Base-by-base conservation (phyloP, 2,113 vertebrate species). In the Phrynosoma blainvillii region DNA sequence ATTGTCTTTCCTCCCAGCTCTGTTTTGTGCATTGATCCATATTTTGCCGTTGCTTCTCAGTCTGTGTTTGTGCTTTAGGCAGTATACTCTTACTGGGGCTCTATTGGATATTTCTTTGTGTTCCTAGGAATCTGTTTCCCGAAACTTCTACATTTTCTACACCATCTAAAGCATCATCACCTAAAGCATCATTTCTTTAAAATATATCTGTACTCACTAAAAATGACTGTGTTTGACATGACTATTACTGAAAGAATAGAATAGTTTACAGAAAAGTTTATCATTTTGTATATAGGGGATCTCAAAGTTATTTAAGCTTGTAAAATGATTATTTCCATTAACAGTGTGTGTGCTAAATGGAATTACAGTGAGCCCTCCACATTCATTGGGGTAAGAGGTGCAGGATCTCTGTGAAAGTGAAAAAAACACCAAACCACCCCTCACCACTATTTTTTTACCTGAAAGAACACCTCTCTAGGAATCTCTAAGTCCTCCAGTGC, bases 1-100 rank as follows among this genome's bases (percentile, higher is more conserved):
- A 85, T 62, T 40, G 42, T 6, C 36, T 23, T 73, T 36, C 47
- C 9, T 71, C 66, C 25, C 5, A 80, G 85, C 30, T 84, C 6
- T 70, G 42, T 36, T 36, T 47, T 56, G 21, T 79, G 11, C 32
- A 80, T 86, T 80, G 77, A 87, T 71, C 42, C n/a, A 87, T 32
- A 70, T 59, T 20, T 87, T 82, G 32, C 27, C 32, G 59, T 16
- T 77, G 10, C 54, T 73, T 6, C 18, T 56, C 66, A 36, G 18
- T 54, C 47, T 36, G 4, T 36, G 13, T 80, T 81, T 87, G 32
- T 62, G 52, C 68, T 81, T 25, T 11, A 27, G 68, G 68, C 27
- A 10, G 16, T 71, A 74, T 74, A 20, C 4, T 36, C 47, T 32
- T 80, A 9, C 68, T n/a, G 68, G 62, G 5, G 68, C 16, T n/a